These are phyloP conservation scores for Pseudomugil tenellus DNA, from an alignment of 2,797 vertebrate species.

Conservation along the genomic window DNA sequence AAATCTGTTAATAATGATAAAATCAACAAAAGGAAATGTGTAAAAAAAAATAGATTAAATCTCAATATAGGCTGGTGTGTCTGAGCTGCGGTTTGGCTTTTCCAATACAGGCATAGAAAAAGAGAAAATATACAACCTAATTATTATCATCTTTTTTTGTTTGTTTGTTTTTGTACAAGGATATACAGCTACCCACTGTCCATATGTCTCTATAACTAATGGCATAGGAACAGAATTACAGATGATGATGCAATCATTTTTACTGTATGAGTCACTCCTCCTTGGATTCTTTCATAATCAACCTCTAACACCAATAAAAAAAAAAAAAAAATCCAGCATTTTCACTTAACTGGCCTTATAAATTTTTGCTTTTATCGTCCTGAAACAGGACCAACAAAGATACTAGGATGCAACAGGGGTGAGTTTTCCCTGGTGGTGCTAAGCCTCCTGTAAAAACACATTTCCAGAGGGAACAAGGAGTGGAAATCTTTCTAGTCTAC, in stretches of 20 bases:
- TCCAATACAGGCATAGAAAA: slow-evolving; percentile 2
- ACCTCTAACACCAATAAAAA: background rate
- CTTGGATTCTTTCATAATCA: background rate
- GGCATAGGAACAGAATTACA: slow-evolving; percentile 39
- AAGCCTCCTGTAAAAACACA: slow-evolving; percentile 3
- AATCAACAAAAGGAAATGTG: background rate
- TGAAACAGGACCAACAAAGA: background rate
- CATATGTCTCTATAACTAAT: slow-evolving; percentile 39
- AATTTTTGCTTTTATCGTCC: background rate
- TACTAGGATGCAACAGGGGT: background rate
- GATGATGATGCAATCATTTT: slow-evolving; percentile 12
- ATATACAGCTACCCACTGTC: slow-evolving; percentile 2
- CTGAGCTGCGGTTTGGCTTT: background rate
- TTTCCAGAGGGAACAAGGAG: slow-evolving; percentile 19
- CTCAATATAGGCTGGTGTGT: background rate
- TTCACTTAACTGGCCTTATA: background rate
- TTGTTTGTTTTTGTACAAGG: background rate
- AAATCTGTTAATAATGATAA: background rate
- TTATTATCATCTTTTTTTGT: too few species aligned
- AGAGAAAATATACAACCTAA: too few species aligned
- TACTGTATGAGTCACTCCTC: background rate
- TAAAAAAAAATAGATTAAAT: background rate
- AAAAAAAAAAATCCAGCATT: background rate
- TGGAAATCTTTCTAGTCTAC: background rate
- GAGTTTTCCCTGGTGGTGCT: background rate